A percentile compares a stretch with the other conserved stretches of the same genome.
phyloP scores from a whole-genome alignment of 2,113 vertebrate species.

The Sardina pilchardus region DNA sequence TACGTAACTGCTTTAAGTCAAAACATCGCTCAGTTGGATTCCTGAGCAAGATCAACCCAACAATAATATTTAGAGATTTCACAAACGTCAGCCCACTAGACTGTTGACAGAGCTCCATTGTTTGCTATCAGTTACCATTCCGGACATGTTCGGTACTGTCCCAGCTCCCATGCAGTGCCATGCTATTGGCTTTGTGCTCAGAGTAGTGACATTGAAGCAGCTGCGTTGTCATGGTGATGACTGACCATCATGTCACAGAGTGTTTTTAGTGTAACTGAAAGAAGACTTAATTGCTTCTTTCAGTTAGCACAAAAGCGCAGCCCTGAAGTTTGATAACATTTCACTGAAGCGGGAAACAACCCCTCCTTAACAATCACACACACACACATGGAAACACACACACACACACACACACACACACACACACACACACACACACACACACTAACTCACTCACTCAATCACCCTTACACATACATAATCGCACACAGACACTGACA shows the following conservation, averaged over 20 bases:
- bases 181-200: neutral
- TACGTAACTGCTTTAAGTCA: neutral
- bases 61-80: neutral
- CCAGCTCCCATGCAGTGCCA: neutral
- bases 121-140: neutral
- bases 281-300: neutral
- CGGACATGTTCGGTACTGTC: neutral
- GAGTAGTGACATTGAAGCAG: neutral
- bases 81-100: neutral
- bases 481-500: neutral
- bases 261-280: neutral
- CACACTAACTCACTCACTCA: neutral
- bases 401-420: neutral
- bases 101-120: neutral
- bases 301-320: neutral
- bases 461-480: neutral
- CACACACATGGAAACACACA: neutral
- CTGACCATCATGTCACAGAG: too few species aligned
- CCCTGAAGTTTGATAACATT: neutral
- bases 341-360: neutral
- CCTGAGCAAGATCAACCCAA: neutral
- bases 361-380: neutral
- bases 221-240: neutral
- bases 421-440: too few species aligned
- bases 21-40: neutral